phyloP scores from a whole-genome alignment of 1,140 invertebrate genomes.

The Yoshiicerus persimilis region DNA sequence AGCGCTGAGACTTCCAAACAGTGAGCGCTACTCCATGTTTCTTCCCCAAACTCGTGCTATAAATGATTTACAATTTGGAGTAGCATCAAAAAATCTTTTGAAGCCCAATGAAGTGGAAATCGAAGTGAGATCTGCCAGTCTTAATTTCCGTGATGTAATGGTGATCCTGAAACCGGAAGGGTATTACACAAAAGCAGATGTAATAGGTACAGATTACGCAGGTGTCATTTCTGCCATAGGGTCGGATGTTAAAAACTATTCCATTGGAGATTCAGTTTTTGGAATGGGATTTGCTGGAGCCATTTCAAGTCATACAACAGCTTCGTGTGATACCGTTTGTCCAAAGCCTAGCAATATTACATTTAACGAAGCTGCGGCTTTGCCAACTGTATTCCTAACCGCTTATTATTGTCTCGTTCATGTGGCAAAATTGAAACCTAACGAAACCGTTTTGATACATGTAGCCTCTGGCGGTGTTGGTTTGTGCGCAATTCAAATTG shows the following conservation, averaged over 20 bases:
- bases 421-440: slow-evolving; percentile 62
- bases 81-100: background rate
- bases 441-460: slow-evolving; percentile 71
- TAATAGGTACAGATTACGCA: slow-evolving; percentile 6
- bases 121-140: background rate
- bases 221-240: background rate
- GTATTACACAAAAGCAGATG: background rate
- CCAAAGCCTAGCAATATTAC: slow-evolving; percentile 55
- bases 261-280: slow-evolving; percentile 1
- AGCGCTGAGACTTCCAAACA: background rate
- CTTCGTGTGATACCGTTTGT: background rate
- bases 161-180: slow-evolving; percentile 9
- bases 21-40: background rate
- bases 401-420: slow-evolving; percentile 66
- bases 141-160: slow-evolving; percentile 28
- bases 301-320: background rate
- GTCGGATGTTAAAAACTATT: background rate
- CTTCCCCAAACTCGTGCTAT: background rate
- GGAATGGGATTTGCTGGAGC: background rate
- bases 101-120: background rate
- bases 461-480: slow-evolving; percentile 72
- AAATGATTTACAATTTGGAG: background rate
- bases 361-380: slow-evolving; percentile 81
- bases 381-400: slow-evolving; percentile 83
- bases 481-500: slow-evolving; percentile 69